These are phyloP conservation scores for Mesorhabditis spiculigera DNA, from an alignment of 2,888 invertebrate species.

Conservation along the genomic window DNA sequence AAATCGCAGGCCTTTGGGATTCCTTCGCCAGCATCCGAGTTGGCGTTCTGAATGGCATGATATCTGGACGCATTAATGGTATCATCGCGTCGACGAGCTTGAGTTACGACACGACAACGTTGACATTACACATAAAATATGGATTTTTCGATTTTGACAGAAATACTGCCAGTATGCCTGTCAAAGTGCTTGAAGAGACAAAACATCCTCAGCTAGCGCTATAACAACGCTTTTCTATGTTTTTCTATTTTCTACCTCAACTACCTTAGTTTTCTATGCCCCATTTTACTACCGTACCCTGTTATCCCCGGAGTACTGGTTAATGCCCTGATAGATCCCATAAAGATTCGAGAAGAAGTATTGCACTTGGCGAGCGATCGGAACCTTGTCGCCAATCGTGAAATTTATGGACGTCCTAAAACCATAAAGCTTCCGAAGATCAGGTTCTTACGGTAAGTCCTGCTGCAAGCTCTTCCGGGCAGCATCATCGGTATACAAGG, in stretches of 20 bases:
- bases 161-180: no score
- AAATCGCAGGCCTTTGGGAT: conserved; percentile 28
- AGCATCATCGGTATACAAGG: conserved; percentile 10
- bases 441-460: neutral
- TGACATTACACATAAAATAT: no score
- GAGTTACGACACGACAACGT: no score
- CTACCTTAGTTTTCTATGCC: no score
- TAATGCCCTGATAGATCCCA: conserved; percentile 81
- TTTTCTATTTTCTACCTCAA: no score
- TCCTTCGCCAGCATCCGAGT: conserved; percentile 25
- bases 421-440: neutral
- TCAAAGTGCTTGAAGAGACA: no score
- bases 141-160: no score
- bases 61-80: no score
- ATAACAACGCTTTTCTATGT: no score
- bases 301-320: conserved; percentile 77
- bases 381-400: conserved; percentile 14
- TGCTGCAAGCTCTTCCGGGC: conserved; percentile 20
- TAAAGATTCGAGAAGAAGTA: conserved; percentile 80
- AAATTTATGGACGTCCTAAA: neutral
- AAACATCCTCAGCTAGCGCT: no score
- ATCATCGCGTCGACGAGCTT: no score
- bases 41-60: conserved; percentile 23
- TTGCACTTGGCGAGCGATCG: conserved; percentile 61
- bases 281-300: conserved; percentile 20